Conservation (phyloP, 2,888 invertebrate genomes). For the Nymphalis polychloros region DNA sequence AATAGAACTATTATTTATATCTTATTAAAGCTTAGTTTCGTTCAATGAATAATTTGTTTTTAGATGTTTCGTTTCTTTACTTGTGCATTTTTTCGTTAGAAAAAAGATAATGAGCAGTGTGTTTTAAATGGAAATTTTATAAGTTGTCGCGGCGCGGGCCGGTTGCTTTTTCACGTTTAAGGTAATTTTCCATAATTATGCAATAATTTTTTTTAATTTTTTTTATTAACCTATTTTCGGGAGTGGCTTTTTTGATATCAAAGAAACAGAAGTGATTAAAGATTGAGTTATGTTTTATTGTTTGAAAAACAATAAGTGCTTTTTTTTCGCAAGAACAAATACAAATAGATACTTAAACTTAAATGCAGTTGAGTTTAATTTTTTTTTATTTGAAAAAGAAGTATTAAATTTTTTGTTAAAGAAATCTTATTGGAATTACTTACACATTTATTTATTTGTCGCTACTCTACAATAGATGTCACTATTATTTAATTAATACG, state of each 20-base stretch:
- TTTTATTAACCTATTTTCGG: constrained; percentile 2
- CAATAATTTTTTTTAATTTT: constrained; percentile 45
- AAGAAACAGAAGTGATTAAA: not conserved
- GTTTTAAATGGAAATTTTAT: constrained; percentile 82
- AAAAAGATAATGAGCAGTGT: constrained; percentile 77
- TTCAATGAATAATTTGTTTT: constrained; percentile 38
- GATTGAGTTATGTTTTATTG: not conserved
- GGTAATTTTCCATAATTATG: constrained; percentile 67
- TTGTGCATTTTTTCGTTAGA: constrained; percentile 72
- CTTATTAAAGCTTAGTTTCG: constrained; percentile 47
- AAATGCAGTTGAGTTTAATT: not conserved
- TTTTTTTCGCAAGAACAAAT: not conserved
- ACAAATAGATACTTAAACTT: not conserved
- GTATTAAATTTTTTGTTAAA: not conserved
- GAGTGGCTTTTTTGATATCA: not conserved
- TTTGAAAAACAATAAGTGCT: not conserved
- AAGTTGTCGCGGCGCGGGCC: constrained; percentile 61
- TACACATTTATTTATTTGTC: constrained; percentile 17
- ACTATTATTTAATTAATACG: constrained; percentile 13
- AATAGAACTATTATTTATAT: constrained; percentile 46
- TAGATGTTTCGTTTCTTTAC: constrained; percentile 41
- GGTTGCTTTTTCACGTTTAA: constrained; percentile 68
- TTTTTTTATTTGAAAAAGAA: not conserved
- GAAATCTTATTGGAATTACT: constrained; percentile 14
- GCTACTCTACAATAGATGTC: constrained; percentile 46